A percentile compares a stretch with the other conserved stretches of the same genome.
Evolutionary conservation across 2,113 vertebrate species (phyloP).

Genomic region (Syrmaticus mikado): DNA sequence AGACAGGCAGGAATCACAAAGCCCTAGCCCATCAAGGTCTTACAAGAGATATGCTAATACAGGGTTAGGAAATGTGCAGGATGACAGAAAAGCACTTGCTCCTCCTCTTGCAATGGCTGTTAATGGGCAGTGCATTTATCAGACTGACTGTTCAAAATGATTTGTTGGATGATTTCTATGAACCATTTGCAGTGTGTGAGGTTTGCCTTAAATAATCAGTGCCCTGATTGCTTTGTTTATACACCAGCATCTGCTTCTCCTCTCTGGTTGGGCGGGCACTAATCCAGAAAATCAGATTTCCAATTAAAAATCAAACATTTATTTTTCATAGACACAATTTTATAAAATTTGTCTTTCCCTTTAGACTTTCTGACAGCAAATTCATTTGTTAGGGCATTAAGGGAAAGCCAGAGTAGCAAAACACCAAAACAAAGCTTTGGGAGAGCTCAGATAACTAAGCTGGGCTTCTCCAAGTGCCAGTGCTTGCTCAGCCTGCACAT

Average conservation of each 20-base stretch:
- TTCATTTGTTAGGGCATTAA: conserved; percentile 18
- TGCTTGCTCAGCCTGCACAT: not conserved
- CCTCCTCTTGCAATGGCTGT: not conserved
- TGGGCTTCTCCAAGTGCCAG: not conserved
- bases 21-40: not conserved
- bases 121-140: not conserved
- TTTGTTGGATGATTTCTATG: not conserved
- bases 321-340: not conserved
- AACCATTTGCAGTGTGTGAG: conserved; percentile 8
- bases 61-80: not conserved
- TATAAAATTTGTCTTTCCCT: conserved; percentile 17
- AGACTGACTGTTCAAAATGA: not conserved
- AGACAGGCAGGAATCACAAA: not conserved
- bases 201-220: conserved; percentile 52
- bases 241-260: conserved; percentile 52
- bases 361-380: conserved; percentile 44
- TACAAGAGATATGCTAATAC: not conserved
- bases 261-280: conserved; percentile 38
- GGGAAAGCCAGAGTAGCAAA: conserved; percentile 17
- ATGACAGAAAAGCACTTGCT: not conserved
- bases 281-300: conserved; percentile 52
- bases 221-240: conserved; percentile 50
- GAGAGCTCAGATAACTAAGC: not conserved
- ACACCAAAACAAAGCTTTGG: conserved; percentile 38
- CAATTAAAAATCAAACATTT: conserved; percentile 44